Evolutionary conservation across 2,113 vertebrate genomes (phyloP).

Genomic region (Sakesphorus luctuosus): DNA sequence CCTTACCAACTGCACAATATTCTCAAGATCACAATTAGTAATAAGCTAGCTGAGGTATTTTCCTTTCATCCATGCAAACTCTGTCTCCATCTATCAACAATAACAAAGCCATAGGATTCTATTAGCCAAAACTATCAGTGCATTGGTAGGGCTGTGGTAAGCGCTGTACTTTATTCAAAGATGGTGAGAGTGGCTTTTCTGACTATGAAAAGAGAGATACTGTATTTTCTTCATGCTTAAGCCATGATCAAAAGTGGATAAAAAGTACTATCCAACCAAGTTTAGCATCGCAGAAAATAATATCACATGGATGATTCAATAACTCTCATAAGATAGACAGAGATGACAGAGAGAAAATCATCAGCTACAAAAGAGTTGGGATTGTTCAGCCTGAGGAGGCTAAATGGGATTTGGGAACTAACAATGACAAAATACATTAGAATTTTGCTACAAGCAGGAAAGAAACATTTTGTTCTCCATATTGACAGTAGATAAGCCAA

Average conservation of each 20-base stretch:
- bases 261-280: constrained; percentile 39
- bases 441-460: not conserved
- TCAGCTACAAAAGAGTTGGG: not conserved
- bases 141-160: constrained; percentile 36
- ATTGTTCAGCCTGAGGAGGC: not conserved
- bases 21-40: not conserved
- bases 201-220: not conserved
- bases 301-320: constrained; percentile 40
- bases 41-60: not conserved
- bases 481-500: not conserved
- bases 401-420: not conserved
- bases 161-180: constrained; percentile 44
- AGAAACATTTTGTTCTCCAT: not conserved
- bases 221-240: constrained; percentile 38
- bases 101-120: constrained; percentile 49
- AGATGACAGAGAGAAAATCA: constrained; percentile 49
- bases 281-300: constrained; percentile 38
- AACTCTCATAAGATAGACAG: constrained; percentile 24
- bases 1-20: not conserved
- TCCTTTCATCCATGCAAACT: constrained; percentile 1
- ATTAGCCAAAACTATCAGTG: constrained; percentile 35
- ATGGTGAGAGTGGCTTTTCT: constrained; percentile 13
- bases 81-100: not conserved
- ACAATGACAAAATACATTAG: not conserved
- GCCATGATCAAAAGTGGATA: not conserved